Conservation (phyloP, 2,797 vertebrate species). For the Sitta carolinensis region DNA sequence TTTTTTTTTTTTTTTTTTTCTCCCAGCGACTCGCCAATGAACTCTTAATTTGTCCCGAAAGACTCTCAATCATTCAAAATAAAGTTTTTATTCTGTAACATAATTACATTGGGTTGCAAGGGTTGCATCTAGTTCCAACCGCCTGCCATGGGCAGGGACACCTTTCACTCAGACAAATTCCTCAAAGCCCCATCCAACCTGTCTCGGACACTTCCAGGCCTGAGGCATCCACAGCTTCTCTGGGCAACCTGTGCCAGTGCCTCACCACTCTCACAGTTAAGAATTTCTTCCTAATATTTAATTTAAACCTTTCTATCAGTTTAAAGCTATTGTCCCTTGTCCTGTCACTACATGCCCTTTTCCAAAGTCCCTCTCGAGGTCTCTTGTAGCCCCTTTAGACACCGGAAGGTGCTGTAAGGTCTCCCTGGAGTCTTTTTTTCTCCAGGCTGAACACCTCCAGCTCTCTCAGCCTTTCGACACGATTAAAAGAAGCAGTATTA, state of each 20-base stretch:
- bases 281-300: neutral
- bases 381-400: neutral
- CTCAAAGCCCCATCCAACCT: neutral
- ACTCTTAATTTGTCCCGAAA: neutral
- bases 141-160: neutral
- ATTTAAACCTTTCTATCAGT: neutral
- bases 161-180: neutral
- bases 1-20: accelerated
- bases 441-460: neutral
- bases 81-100: neutral
- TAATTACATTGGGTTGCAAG: neutral
- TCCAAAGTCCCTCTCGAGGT: neutral
- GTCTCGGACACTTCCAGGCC: neutral
- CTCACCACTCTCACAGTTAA: neutral
- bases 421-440: neutral
- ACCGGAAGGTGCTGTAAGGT: neutral
- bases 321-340: neutral
- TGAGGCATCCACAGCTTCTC: neutral
- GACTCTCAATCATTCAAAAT: neutral
- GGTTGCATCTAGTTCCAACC: neutral
- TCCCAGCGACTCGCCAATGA: neutral
- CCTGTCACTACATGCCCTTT: neutral
- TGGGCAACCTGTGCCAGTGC: neutral
- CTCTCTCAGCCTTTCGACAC: neutral
- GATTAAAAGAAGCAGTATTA: neutral